These are phyloP conservation scores for Brachionus asplanchnoidis DNA, from an alignment of 1,140 invertebrate genomes.

Conservation along the genomic window DNA sequence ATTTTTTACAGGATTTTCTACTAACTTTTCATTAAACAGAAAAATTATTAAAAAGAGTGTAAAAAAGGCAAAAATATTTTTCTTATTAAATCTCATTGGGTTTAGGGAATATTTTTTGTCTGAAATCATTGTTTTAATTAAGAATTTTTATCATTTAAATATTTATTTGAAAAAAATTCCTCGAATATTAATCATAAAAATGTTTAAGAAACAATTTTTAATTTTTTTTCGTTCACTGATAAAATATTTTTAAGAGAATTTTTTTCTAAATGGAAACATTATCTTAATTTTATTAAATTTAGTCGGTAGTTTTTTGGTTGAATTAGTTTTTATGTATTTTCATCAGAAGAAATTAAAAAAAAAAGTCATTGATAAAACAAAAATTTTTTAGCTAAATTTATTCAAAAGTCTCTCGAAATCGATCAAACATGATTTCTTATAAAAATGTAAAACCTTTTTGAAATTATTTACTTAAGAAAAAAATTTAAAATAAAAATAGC, in stretches of 20 bases:
- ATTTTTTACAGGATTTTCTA: background rate
- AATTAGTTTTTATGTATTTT: too few species aligned
- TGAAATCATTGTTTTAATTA: background rate
- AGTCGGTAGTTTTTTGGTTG: too few species aligned
- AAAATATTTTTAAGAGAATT: background rate
- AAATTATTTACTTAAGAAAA: too few species aligned
- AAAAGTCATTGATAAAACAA: too few species aligned
- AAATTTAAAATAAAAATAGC: too few species aligned
- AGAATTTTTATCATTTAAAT: background rate
- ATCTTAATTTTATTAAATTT: too few species aligned
- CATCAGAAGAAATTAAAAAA: too few species aligned
- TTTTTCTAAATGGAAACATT: too few species aligned
- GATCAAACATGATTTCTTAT: too few species aligned
- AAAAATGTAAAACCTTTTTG: too few species aligned
- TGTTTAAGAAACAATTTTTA: background rate
- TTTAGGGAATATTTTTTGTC: background rate
- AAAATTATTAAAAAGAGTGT: background rate
- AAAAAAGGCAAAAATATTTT: background rate
- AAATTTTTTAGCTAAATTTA: too few species aligned
- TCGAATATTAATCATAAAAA: background rate
- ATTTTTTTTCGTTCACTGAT: background rate
- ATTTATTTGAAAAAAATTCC: background rate
- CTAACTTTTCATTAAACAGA: background rate
- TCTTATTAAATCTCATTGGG: background rate
- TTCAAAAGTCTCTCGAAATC: too few species aligned